Conservation (phyloP, 2,797 vertebrate genomes). For the Lepidocolaptes lacrymiger region DNA sequence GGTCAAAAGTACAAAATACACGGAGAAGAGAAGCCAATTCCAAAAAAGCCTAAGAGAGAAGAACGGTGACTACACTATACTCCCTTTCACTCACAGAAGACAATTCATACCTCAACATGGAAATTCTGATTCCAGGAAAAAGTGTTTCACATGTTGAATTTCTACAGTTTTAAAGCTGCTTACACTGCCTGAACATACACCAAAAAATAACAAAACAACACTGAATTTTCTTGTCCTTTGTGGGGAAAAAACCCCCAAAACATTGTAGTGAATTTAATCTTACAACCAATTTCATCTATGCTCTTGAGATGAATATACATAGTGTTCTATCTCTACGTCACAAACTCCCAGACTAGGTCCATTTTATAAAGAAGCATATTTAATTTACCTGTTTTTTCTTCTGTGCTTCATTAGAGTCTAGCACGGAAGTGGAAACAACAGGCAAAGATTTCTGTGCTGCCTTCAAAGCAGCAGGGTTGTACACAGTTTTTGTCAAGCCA, state of each 20-base stretch:
- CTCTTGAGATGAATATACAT: conserved; percentile 12
- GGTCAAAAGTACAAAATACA: not conserved
- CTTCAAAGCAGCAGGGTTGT: conserved; percentile 94
- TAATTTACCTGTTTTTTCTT: conserved; percentile 93
- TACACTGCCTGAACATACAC: not conserved
- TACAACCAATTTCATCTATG: not conserved
- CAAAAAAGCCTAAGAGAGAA: not conserved
- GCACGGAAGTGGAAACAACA: conserved; percentile 73
- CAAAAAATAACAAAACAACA: conserved; percentile 15
- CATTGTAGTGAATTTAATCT: not conserved
- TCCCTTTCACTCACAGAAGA: not conserved
- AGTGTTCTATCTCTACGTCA: not conserved
- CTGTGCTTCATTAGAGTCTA: conserved; percentile 87
- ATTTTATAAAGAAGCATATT: conserved; percentile 58
- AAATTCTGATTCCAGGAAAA: not conserved
- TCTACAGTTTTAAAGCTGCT: not conserved
- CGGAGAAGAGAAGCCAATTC: not conserved
- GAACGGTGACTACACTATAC: not conserved
- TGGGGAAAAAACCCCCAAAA: not conserved
- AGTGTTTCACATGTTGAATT: not conserved
- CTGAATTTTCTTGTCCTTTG: not conserved
- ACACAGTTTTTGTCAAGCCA: conserved; percentile 97
- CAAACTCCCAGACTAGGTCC: conserved; percentile 18
- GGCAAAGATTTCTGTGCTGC: conserved; percentile 86
- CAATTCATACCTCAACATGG: not conserved